A percentile compares a stretch with the other conserved stretches of the same genome.
Conservation (phyloP, 1,140 invertebrate genomes). For the Eumaeus atala region DNA sequence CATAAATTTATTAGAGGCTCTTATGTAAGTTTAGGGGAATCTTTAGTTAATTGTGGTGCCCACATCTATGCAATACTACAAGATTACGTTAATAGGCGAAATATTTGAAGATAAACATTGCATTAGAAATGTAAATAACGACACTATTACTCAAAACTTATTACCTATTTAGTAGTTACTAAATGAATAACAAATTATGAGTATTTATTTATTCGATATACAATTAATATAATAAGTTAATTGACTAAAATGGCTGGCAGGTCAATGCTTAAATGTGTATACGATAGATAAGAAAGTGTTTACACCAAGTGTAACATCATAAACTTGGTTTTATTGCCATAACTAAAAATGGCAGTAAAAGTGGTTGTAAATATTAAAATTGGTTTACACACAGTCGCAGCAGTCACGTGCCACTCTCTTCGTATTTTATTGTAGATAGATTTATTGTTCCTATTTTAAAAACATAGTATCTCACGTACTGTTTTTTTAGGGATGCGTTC, state of each 20-base stretch:
- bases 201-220: too few relatives aligned
- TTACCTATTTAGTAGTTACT: too few relatives aligned
- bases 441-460: constrained; percentile 51
- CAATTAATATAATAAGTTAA: too few relatives aligned
- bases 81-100: too few relatives aligned
- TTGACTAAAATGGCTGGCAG: too few relatives aligned
- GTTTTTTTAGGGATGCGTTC: too few relatives aligned
- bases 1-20: constrained; percentile 44
- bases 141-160: too few relatives aligned
- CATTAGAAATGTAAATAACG: too few relatives aligned
- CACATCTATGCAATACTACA: too few relatives aligned
- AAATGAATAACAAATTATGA: too few relatives aligned
- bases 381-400: constrained; percentile 33
- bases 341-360: constrained; percentile 35
- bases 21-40: constrained; percentile 37
- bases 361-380: constrained; percentile 52
- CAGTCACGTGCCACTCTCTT: constrained; percentile 45
- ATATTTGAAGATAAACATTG: too few relatives aligned
- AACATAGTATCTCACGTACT: constrained; percentile 35
- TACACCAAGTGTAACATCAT: constrained; percentile 28
- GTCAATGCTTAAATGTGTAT: too few relatives aligned
- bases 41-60: constrained; percentile 34
- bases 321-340: constrained; percentile 33
- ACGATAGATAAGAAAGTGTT: constrained; percentile 8
- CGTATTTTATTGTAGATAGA: constrained; percentile 53